Evolutionary conservation across 2,888 invertebrate species (phyloP), one percentile per base, ranked within the genome.

Genomic region (Xanthorhoe designata): DNA sequence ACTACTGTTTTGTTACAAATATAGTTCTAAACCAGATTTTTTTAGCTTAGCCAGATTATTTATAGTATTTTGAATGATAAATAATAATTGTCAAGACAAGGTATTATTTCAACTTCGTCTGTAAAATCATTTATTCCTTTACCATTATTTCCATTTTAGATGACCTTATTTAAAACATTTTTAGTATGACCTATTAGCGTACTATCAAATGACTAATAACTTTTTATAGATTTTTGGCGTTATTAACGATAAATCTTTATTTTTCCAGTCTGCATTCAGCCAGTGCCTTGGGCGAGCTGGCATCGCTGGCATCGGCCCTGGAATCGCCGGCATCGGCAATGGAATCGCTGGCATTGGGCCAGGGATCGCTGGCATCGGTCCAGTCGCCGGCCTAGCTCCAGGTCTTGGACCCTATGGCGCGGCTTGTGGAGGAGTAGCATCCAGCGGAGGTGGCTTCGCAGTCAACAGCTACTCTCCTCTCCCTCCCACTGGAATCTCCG

Each of bases 391-490:
- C 13, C 15, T 67, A 2, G 69, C 49, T 9, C 47, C 45, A 15
- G 57, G 61, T 9, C n/a, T 63, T 9, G 60, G 57, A 8, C 18
- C 54, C 9, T 51, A 55, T 38, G 61, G 63, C 29, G 19, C 45
- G 13, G 60, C 63, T 18, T 63, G 53, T 13, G 60, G 60, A 9
- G 49, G 53, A 9, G 66, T 61, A 1, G 17, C 58, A 7, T 56
- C 61, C n/a, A 24, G 58, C 1, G 66, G 69, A 7, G 69, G 69
- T 3, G 59, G 66, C 13, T 64, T 66, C 56, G 42, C 42, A 18
- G 51, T 64, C 49, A 51, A 56, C 49, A 70, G 64, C 60, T 58
- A 32, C 19, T 73, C 73, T 10, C 61, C 69, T 1, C 5, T 66
- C 6, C 50, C 66, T 3, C 71, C 71, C 9, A 56, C 54, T 0